Evolutionary conservation across 2,113 vertebrate species (phyloP), one percentile per base, ranked within the genome.

Genomic region (Psittacula cyanocephala): DNA sequence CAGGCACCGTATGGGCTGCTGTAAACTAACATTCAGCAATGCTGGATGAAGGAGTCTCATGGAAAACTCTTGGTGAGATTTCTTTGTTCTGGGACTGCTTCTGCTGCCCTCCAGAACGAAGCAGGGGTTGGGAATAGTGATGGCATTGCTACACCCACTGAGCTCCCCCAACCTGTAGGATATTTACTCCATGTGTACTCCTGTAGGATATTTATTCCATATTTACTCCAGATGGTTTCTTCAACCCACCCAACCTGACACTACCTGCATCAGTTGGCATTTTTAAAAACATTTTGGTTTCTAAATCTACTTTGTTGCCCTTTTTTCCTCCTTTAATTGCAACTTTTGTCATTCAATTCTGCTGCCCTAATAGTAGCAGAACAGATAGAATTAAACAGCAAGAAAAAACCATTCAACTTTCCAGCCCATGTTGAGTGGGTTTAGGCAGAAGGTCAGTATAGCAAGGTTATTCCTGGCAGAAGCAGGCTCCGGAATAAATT

Each of bases 41-140:
- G 28, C 0, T 46, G 55, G 49, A 24, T 35, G 80, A 82, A 81
- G 28, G 41, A n/a, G 5, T 9, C 53, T 35, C 69, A 6, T 27
- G 55, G 53, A 55, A 82, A 83, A 14, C 25, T 59, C 65, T 53
- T 2, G 2, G 67, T 41, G 55, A 70, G 67, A 43, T 79, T 67
- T 37, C 33, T 23, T 70, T 55, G 7, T 33, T 44, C 49, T 39
- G 55, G 35, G 44, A 13, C 25, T 4, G 0, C 13, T n/a, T 29
- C 15, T 7, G 62, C 33, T 67, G 33, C 52, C 25, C 47, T 52
- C 37, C 64, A n/a, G 71, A 43, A 5, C 13, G 46, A 82, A 16
- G 3, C 16, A 10, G 4, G 17, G n/a, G 7, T 0, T 14, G 23
- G 53, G 23, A 52, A 46, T 2, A 78, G 41, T 0, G 7, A 11